Conservation (phyloP, 2,113 vertebrate species). For the Poecile atricapillus region DNA sequence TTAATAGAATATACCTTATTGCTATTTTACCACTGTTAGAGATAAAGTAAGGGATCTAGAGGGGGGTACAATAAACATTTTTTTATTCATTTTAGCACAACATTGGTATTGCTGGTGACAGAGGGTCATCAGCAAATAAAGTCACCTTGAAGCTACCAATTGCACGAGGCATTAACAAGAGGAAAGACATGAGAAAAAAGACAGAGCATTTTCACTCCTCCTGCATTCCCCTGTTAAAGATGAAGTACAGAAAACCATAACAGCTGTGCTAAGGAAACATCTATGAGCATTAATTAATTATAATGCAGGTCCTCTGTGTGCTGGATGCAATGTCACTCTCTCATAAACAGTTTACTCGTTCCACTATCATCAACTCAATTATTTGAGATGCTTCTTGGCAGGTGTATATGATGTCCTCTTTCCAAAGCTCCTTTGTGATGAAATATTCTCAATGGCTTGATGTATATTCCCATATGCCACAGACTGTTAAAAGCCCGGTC, state of each 20-base stretch:
- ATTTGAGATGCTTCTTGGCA: slow-evolving; percentile 25
- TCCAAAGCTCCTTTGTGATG: slow-evolving; percentile 35
- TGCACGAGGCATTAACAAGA: background rate
- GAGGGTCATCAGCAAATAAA: background rate
- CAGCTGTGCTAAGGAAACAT: background rate
- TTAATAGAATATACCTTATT: background rate
- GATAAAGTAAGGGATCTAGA: background rate
- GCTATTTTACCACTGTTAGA: background rate
- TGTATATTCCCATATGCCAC: background rate
- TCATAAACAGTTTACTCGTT: background rate
- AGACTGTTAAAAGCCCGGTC: background rate
- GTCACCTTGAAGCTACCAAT: slow-evolving; percentile 13
- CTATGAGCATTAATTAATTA: slow-evolving; percentile 52
- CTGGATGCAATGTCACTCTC: background rate
- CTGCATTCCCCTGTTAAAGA: background rate
- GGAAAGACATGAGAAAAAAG: background rate
- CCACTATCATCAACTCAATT: slow-evolving; percentile 3
- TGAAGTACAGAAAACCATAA: background rate
- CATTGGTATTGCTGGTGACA: background rate
- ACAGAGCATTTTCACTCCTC: background rate
- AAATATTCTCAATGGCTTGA: slow-evolving; percentile 13
- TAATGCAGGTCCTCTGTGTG: background rate
- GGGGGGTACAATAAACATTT: background rate
- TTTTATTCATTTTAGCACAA: background rate
- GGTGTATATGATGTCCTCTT: background rate